Evolutionary conservation across 2,797 vertebrate species (phyloP).

Genomic region (Falco peregrinus): DNA sequence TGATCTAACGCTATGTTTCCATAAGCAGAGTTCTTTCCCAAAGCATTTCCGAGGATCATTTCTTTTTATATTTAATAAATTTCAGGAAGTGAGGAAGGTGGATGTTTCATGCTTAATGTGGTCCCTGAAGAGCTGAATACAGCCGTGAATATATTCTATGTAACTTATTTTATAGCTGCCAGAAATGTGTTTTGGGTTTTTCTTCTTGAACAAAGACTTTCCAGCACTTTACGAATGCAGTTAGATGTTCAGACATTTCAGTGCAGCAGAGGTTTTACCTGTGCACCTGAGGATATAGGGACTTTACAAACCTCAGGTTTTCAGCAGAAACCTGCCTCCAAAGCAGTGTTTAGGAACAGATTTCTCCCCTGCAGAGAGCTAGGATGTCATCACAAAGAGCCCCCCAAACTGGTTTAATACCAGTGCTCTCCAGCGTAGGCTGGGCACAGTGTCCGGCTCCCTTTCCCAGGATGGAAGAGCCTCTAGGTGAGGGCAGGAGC

Average conservation of each 20-base stretch:
- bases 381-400: neutral
- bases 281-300: neutral
- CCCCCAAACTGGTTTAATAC: neutral
- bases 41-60: conserved; percentile 4
- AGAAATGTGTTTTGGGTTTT: neutral
- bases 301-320: neutral
- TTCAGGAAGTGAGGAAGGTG: conserved; percentile 4
- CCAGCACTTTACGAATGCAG: neutral
- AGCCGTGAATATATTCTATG: neutral
- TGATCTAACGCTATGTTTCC: conserved; percentile 17
- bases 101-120: neutral
- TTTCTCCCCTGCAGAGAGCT: neutral
- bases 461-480: neutral
- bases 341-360: neutral
- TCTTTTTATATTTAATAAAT: conserved; percentile 23
- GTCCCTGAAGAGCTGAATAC: conserved; percentile 8
- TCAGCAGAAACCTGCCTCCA: neutral
- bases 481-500: neutral
- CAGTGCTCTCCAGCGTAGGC: neutral
- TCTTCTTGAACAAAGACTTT: neutral
- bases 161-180: neutral
- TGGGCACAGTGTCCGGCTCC: accelerated
- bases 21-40: conserved; percentile 8
- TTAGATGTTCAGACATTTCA: neutral
- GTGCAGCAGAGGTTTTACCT: neutral